Evolutionary conservation across 2,797 vertebrate species (phyloP).

Genomic region (Cyprinodon diabolis): DNA sequence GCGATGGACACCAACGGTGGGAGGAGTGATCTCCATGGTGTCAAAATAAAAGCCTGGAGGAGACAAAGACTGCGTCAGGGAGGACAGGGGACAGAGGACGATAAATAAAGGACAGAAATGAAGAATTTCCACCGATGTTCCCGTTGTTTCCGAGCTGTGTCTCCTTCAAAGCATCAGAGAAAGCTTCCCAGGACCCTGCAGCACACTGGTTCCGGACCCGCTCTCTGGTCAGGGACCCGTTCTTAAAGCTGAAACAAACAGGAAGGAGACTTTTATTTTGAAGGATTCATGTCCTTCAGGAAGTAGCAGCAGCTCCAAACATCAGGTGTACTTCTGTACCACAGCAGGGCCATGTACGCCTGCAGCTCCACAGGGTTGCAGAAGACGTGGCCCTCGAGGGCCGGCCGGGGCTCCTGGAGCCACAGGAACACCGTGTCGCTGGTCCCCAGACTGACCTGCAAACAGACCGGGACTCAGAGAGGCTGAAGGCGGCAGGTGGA

Average conservation of each 20-base stretch:
- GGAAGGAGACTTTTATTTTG: not conserved
- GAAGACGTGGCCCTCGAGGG: conserved; percentile 93
- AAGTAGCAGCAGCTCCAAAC: not conserved
- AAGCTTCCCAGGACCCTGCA: conserved; percentile 88
- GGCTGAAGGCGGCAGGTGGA: no score
- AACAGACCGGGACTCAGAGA: not conserved
- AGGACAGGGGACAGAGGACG: not conserved
- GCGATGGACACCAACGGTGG: conserved; percentile 84
- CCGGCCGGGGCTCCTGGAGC: conserved; percentile 86
- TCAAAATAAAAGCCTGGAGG: conserved; percentile 94
- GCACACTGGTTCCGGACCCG: conserved; percentile 85
- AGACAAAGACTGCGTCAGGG: conserved; percentile 9
- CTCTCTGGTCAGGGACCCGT: conserved; percentile 93
- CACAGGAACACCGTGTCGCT: conserved; percentile 95
- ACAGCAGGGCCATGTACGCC: conserved; percentile 92
- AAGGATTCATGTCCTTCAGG: not conserved
- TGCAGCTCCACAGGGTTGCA: conserved; percentile 87
- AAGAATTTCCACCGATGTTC: conserved; percentile 81
- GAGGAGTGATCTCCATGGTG: conserved; percentile 92
- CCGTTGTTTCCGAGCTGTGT: conserved; percentile 88
- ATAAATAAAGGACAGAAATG: no score
- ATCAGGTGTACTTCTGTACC: conserved; percentile 73
- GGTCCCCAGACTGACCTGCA: conserved; percentile 93
- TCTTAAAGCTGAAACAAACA: conserved; percentile 89
- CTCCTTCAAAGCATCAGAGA: conserved; percentile 82